Base-by-base conservation (phyloP, 1,140 invertebrate species). In the Oncopeltus fasciatus region DNA sequence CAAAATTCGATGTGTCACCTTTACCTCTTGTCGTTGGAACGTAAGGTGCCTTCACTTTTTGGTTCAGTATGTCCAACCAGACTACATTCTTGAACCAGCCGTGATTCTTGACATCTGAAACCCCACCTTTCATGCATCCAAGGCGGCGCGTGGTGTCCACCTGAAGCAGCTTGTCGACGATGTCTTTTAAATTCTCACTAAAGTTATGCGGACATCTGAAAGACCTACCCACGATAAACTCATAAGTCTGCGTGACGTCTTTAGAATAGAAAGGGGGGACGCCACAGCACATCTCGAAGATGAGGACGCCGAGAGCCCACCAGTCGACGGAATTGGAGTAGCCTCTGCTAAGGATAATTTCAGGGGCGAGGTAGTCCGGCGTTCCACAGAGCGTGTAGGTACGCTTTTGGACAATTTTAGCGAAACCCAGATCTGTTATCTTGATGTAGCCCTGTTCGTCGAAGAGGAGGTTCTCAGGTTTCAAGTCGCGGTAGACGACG, bases 341-440 rank as follows among this genome's bases (percentile, higher is more conserved):
- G 0, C 93, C 93, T 73, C 94, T 96, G 67, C 87, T 92, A 57
- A 95, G 77, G 66, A 98, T 94, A 33, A 97, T 85, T 77, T 97
- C 94, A 0, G 94, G 93, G 0, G 93, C 92, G 51, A 98, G 74
- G 76, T 98, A 98, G 74, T 98, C 93, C 0, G 94, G 94, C 0
- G 95, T 98, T 1, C 94, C 95, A 75, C 95, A 98, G 24, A 98
- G 72, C 0, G 95, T 96, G 84, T 90, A 95, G 0, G 94, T 96
- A 67, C 93, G 77, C 72, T 44, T 81, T 3, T 57, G 27, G 18
- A 64, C 12, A 2, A 51, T 21, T 46, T 69, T 69, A 44, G 64
- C 63, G 51, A 69, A 67, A 8, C 65, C 65, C n/a, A 69, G 67
- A 59, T 68, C 68, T 1, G 67, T 63, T 18, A 69, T 57, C 59